Evolutionary conservation across 1,140 invertebrate genomes (phyloP).

Genomic region (Grapholita molesta): DNA sequence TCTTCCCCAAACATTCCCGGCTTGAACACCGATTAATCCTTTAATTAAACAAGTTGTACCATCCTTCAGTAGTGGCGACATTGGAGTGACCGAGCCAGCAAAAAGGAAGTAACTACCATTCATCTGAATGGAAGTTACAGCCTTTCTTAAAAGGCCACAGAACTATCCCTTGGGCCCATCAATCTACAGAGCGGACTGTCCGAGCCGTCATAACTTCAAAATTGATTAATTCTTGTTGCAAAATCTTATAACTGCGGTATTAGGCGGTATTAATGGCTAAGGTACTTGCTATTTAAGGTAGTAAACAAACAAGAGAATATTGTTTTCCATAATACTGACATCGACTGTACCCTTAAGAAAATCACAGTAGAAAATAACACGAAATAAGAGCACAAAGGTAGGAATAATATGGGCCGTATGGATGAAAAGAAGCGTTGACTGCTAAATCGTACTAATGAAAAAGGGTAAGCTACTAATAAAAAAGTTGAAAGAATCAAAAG

Average conservation of each 20-base stretch:
- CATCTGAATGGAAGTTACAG: background rate
- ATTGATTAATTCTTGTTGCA: constrained; percentile 15
- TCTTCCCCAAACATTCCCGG: background rate
- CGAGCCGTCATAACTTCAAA: constrained; percentile 12
- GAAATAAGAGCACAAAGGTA: too few species aligned
- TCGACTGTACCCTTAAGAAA: too few species aligned
- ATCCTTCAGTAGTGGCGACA: background rate
- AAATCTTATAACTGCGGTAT: background rate
- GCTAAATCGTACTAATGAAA: too few species aligned
- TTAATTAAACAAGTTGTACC: constrained; percentile 9
- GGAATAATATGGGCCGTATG: too few species aligned
- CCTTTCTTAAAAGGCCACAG: background rate
- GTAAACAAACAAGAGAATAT: too few species aligned
- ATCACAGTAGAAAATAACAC: too few species aligned
- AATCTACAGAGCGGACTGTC: constrained; percentile 9
- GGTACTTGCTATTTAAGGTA: background rate
- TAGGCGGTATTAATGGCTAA: background rate
- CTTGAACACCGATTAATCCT: background rate
- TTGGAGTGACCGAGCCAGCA: background rate
- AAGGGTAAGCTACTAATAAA: too few species aligned
- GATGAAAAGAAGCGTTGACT: too few species aligned
- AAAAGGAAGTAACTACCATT: background rate
- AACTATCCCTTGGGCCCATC: constrained; percentile 12
- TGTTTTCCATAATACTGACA: too few species aligned
- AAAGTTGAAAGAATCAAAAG: too few species aligned